These are phyloP conservation scores for Lomographa bimaculata DNA, from an alignment of 2,888 invertebrate genomes.

Conservation along the genomic window DNA sequence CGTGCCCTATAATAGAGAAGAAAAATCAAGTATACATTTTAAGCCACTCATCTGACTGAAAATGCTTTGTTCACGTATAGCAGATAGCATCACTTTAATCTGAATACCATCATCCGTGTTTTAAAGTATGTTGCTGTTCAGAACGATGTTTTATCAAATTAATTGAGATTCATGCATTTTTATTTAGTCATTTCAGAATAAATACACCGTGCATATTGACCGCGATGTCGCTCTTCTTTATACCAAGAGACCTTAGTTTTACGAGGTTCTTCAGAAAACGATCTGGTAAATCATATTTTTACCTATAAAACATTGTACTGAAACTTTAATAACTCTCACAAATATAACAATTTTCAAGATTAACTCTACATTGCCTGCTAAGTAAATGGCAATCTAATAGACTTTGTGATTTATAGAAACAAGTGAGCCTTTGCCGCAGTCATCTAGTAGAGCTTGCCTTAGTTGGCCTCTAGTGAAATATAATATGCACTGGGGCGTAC, in stretches of 20 bases:
- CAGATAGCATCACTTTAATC: too few species aligned
- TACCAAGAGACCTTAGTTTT: constrained; percentile 51
- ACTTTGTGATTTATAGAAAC: constrained; percentile 25
- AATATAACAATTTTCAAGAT: too few species aligned
- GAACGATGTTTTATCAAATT: too few species aligned
- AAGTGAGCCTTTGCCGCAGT: constrained; percentile 37
- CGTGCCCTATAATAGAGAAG: too few species aligned
- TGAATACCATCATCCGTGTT: too few species aligned
- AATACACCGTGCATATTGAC: constrained; percentile 52
- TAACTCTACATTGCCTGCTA: too few species aligned
- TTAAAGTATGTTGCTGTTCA: too few species aligned
- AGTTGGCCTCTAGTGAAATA: constrained; percentile 51
- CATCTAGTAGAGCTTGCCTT: constrained; percentile 49
- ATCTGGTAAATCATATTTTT: constrained; percentile 36
- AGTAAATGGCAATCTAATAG: too few species aligned
- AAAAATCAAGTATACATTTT: too few species aligned
- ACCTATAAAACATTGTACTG: not conserved
- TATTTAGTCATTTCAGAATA: constrained; percentile 48
- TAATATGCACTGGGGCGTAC: constrained; percentile 58
- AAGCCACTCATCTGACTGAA: too few species aligned
- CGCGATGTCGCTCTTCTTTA: constrained; percentile 50
- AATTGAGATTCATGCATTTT: constrained; percentile 2
- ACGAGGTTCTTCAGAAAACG: constrained; percentile 48
- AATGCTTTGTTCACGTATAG: too few species aligned
- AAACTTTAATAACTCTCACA: too few species aligned